Percentiles rank a stretch among this genome's conserved stretches.
These are phyloP conservation scores for Melanitta fusca DNA, from an alignment of 2,797 vertebrate genomes.

Conservation along the genomic window DNA sequence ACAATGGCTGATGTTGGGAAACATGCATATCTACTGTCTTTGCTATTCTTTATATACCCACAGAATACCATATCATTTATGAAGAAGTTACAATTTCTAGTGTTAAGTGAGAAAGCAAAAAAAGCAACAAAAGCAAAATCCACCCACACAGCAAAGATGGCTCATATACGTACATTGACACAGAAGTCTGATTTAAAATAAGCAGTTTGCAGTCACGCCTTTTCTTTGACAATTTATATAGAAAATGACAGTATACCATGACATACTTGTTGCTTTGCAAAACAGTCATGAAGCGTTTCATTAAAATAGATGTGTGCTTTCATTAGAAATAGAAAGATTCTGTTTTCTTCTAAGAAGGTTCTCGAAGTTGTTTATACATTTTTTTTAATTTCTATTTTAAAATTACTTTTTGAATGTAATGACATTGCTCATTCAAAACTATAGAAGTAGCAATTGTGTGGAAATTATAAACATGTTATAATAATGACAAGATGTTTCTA, in stretches of 20 bases:
- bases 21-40: accelerated
- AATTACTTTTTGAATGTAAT: not conserved
- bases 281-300: not conserved
- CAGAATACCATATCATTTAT: not conserved
- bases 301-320: not conserved
- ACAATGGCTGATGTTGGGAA: not conserved
- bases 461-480: not conserved
- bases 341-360: not conserved
- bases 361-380: not conserved
- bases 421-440: not conserved
- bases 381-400: not conserved
- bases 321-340: not conserved
- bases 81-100: not conserved
- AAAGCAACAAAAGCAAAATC: constrained; percentile 4
- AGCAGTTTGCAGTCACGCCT: not conserved
- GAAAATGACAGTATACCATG: not conserved
- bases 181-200: not conserved
- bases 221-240: not conserved
- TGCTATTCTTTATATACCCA: not conserved
- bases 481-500: not conserved
- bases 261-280: not conserved
- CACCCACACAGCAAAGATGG: not conserved
- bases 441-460: not conserved
- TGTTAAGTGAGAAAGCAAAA: not conserved
- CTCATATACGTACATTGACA: not conserved